A percentile compares a stretch with the other conserved stretches of the same genome.
Conservation (phyloP, 1,140 invertebrate species). For the Dendroctonus ponderosae region DNA sequence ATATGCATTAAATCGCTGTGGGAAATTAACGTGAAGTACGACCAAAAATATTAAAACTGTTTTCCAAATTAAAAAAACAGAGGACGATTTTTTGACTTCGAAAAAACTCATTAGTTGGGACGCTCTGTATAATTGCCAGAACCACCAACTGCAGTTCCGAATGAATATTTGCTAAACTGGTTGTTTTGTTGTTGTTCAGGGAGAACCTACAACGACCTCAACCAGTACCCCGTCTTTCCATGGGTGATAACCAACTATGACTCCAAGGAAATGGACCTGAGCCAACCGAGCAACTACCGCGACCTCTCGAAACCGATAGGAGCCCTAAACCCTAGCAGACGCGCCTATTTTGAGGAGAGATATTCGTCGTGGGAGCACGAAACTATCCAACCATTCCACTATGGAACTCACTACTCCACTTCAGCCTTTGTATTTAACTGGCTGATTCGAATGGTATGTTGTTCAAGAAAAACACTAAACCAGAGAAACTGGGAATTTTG, state of each 20-base stretch:
- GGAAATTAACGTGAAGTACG: too few species aligned
- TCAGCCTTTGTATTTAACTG: slow-evolving; percentile 99
- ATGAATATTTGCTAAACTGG: too few species aligned
- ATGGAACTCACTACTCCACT: slow-evolving; percentile 99
- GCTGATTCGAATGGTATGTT: slow-evolving; percentile 87
- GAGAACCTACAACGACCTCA: slow-evolving; percentile 97
- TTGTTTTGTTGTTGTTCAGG: slow-evolving; percentile 62
- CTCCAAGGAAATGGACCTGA: slow-evolving; percentile 92
- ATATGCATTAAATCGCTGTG: too few species aligned
- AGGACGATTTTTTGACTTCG: too few species aligned
- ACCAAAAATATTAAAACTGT: neutral
- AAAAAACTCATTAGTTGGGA: too few species aligned
- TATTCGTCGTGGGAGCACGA: slow-evolving; percentile 98
- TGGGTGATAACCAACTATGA: slow-evolving; percentile 99
- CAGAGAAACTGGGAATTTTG: neutral
- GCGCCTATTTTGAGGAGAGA: slow-evolving; percentile 95
- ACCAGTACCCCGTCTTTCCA: slow-evolving; percentile 99
- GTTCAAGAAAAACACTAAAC: slow-evolving; percentile 1
- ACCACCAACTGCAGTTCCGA: too few species aligned
- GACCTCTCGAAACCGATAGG: slow-evolving; percentile 99
- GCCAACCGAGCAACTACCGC: slow-evolving; percentile 94
- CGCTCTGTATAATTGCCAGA: too few species aligned
- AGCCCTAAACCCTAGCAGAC: slow-evolving; percentile 90
- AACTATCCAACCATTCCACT: slow-evolving; percentile 97
- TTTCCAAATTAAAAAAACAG: too few species aligned